phyloP scores from a whole-genome alignment of 2,888 invertebrate species.

The Mythimna lalbum region DNA sequence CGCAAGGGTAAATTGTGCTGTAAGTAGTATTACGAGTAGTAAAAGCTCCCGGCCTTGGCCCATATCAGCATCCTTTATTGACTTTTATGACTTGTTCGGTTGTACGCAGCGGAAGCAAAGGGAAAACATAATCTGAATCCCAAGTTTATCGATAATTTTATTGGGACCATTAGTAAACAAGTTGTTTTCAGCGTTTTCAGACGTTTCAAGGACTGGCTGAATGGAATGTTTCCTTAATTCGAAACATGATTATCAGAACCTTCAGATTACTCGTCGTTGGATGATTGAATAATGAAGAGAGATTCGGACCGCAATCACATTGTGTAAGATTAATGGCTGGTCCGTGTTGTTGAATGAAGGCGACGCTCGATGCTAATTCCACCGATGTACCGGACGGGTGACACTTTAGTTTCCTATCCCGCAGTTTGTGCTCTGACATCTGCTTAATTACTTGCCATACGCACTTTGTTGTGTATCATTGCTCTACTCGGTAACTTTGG shows the following conservation, averaged over 20 bases:
- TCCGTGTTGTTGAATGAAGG: slow-evolving; percentile 75
- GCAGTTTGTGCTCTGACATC: slow-evolving; percentile 57
- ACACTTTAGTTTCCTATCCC: slow-evolving; percentile 73
- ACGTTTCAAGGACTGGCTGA: slow-evolving; percentile 16
- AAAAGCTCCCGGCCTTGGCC: slow-evolving; percentile 51
- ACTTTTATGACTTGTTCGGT: slow-evolving; percentile 54
- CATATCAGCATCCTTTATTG: slow-evolving; percentile 54
- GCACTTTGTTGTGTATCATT: slow-evolving; percentile 39
- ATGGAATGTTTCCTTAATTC: slow-evolving; percentile 42
- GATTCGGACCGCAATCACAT: slow-evolving; percentile 78
- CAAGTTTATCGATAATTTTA: slow-evolving; percentile 50
- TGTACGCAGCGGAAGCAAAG: slow-evolving; percentile 38
- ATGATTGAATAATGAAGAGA: slow-evolving; percentile 80
- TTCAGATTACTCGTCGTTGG: slow-evolving; percentile 66
- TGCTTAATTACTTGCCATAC: slow-evolving; percentile 43
- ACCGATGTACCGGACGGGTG: slow-evolving; percentile 68
- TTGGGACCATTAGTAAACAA: slow-evolving; percentile 33
- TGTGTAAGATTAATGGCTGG: slow-evolving; percentile 81
- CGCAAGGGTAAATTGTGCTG: slow-evolving; percentile 46
- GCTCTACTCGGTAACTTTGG: not conserved
- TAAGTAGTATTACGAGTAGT: slow-evolving; percentile 50
- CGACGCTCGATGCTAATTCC: slow-evolving; percentile 78
- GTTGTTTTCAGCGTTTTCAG: slow-evolving; percentile 21
- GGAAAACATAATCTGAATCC: slow-evolving; percentile 43
- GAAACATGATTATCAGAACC: slow-evolving; percentile 49